These are phyloP conservation scores for Danio aesculapii DNA, from an alignment of 2,797 vertebrate species.

Conservation along the genomic window DNA sequence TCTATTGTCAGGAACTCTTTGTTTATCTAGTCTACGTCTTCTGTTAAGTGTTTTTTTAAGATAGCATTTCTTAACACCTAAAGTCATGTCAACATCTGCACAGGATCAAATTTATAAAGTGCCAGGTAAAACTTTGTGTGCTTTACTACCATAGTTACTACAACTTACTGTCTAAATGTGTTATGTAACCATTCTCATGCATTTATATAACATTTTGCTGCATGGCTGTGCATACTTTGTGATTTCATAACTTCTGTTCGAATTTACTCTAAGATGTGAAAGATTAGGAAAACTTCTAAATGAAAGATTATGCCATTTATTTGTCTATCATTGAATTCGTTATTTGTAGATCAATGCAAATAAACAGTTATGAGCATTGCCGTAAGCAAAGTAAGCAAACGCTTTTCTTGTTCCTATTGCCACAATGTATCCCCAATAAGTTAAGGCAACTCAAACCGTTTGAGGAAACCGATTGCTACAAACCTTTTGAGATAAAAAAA, in stretches of 20 bases:
- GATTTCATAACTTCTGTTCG: not conserved
- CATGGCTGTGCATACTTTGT: not conserved
- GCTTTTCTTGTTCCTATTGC: not conserved
- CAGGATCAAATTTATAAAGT: not conserved
- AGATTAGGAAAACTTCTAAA: not conserved
- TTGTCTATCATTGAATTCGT: not conserved
- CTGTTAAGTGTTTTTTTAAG: not conserved
- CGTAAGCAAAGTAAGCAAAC: not conserved
- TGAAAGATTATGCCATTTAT: not conserved
- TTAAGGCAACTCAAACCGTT: no score
- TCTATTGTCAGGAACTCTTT: not conserved
- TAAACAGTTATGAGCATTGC: not conserved
- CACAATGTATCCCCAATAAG: not conserved
- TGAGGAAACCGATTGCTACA: no score
- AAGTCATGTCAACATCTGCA: not conserved
- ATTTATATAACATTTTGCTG: not conserved
- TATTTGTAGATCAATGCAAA: no score
- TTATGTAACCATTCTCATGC: not conserved
- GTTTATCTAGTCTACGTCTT: not conserved
- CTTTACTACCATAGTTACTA: not conserved
- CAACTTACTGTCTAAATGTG: not conserved
- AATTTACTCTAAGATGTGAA: not conserved
- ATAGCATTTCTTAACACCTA: not conserved
- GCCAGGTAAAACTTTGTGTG: not conserved
- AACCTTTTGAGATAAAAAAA: no score